Conservation (phyloP, 2,797 vertebrate genomes). For the Dipus sagitta region DNA sequence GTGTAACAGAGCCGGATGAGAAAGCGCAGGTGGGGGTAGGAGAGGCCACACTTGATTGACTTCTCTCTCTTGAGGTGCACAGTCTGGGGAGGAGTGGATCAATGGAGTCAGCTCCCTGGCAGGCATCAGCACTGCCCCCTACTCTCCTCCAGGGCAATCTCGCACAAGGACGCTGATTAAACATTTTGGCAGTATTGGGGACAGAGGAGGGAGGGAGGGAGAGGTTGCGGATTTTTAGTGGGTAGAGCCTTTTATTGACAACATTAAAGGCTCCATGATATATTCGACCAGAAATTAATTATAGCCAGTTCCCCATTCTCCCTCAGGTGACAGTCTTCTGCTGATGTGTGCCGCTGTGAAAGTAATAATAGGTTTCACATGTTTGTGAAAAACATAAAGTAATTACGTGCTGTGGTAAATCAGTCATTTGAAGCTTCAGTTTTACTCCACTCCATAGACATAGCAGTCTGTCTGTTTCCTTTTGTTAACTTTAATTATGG, state of each 20-base stretch:
- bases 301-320: constrained; percentile 82
- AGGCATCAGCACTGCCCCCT: neutral
- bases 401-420: constrained; percentile 87
- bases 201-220: constrained; percentile 30
- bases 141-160: constrained; percentile 45
- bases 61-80: constrained; percentile 34
- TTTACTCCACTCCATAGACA: constrained; percentile 45
- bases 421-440: constrained; percentile 80
- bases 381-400: constrained; percentile 80
- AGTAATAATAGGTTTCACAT: constrained; percentile 86
- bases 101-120: constrained; percentile 54
- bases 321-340: constrained; percentile 84
- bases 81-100: constrained; percentile 49
- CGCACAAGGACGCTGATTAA: constrained; percentile 68
- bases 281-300: constrained; percentile 84
- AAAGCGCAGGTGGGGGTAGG: neutral
- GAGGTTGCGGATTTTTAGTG: constrained; percentile 49
- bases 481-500: constrained; percentile 86
- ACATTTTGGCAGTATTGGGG: constrained; percentile 63
- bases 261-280: constrained; percentile 76
- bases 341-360: constrained; percentile 82
- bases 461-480: constrained; percentile 76
- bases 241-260: constrained; percentile 63
- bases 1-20: constrained; percentile 73
- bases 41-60: constrained; percentile 70